Evolutionary conservation across 1,140 invertebrate genomes (phyloP).

Genomic region (Anastrepha ludens): DNA sequence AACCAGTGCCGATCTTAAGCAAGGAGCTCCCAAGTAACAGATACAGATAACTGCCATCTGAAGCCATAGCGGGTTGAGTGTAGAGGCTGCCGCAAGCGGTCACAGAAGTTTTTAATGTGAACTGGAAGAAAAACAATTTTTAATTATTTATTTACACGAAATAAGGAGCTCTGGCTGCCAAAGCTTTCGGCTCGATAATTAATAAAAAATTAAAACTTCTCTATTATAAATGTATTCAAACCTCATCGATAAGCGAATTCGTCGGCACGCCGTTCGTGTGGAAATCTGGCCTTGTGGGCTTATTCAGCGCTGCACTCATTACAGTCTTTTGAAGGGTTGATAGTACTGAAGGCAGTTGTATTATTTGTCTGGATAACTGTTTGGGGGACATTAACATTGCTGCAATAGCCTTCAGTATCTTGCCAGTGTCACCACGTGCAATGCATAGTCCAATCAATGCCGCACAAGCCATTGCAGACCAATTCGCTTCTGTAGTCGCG

Average conservation of each 20-base stretch:
- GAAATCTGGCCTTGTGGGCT: slow-evolving; percentile 89
- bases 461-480: slow-evolving; percentile 91
- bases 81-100: slow-evolving; percentile 33
- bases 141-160: too few relatives aligned
- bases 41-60: slow-evolving; percentile 93
- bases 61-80: slow-evolving; percentile 80
- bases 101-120: slow-evolving; percentile 62
- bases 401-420: slow-evolving; percentile 89
- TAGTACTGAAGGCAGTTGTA: slow-evolving; percentile 91
- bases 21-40: slow-evolving; percentile 86
- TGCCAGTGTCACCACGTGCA: slow-evolving; percentile 94
- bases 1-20: slow-evolving; percentile 94
- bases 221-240: slow-evolving; percentile 67
- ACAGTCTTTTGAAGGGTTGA: slow-evolving; percentile 92
- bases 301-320: slow-evolving; percentile 89
- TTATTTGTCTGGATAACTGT: slow-evolving; percentile 84
- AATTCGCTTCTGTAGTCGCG: slow-evolving; percentile 77
- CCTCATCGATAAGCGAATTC: slow-evolving; percentile 84
- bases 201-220: not conserved
- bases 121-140: slow-evolving; percentile 59
- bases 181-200: too few relatives aligned
- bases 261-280: slow-evolving; percentile 89
- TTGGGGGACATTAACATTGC: slow-evolving; percentile 91
- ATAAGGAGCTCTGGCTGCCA: too few relatives aligned
- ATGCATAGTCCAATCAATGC: slow-evolving; percentile 93